phyloP scores from a whole-genome alignment of 92 coral and sea anemone species.

The Pocillopora meandrina region DNA sequence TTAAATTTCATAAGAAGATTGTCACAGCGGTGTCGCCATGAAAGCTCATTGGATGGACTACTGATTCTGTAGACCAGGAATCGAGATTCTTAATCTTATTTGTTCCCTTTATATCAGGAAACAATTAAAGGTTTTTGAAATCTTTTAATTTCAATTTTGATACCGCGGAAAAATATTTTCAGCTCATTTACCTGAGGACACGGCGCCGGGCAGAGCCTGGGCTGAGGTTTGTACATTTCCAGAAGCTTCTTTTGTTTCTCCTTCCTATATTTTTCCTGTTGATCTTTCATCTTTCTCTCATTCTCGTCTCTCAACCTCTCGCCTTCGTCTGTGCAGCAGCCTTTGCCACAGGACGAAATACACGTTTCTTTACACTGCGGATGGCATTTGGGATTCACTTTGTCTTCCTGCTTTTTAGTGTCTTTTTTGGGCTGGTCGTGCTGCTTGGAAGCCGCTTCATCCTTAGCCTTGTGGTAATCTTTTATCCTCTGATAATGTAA shows the following conservation, averaged over 20 bases:
- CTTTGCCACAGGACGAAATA: slow-evolving; percentile 68
- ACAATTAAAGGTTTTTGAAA: too few species aligned
- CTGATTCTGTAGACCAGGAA: slow-evolving; percentile 80
- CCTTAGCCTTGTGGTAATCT: slow-evolving; percentile 48
- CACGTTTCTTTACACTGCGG: slow-evolving; percentile 56
- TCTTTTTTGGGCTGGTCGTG: slow-evolving; percentile 42
- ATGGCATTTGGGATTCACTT: slow-evolving; percentile 21
- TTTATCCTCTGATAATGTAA: slow-evolving; percentile 61
- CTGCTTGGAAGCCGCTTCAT: slow-evolving; percentile 11
- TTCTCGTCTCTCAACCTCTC: slow-evolving; percentile 49
- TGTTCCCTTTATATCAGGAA: too few species aligned
- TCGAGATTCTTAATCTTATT: slow-evolving; percentile 69
- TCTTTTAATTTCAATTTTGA: background rate
- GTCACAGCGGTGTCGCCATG: background rate
- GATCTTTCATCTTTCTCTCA: slow-evolving; percentile 29
- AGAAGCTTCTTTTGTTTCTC: slow-evolving; percentile 21
- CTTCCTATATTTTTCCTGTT: slow-evolving; percentile 20
- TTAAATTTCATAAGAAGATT: too few species aligned
- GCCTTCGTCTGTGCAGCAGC: slow-evolving; percentile 67
- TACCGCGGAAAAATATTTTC: background rate
- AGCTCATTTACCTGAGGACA: slow-evolving; percentile 65
- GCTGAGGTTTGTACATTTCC: slow-evolving; percentile 62
- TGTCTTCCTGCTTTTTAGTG: slow-evolving; percentile 25
- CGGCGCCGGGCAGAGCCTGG: slow-evolving; percentile 64
- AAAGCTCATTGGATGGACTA: slow-evolving; percentile 35